Percentiles rank a stretch among this genome's conserved stretches.
Conservation (phyloP, 35 echinoderm and acorn worm genomes). For the Holothuria glaberrima region DNA sequence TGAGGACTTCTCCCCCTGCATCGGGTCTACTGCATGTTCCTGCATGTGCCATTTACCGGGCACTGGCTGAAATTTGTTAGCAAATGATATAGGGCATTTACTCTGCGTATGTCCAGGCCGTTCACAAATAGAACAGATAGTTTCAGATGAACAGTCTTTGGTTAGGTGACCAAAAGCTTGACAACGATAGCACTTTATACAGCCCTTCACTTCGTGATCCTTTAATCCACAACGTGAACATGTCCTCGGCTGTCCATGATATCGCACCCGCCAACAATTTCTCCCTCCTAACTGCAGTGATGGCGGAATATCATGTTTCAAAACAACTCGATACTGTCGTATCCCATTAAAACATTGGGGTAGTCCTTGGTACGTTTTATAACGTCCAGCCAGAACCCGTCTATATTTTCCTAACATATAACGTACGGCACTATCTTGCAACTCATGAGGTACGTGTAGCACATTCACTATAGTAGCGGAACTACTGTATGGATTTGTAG, state of each 20-base stretch:
- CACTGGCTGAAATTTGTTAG: not conserved
- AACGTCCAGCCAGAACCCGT: slow-evolving; percentile 1
- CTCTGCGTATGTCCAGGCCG: not conserved
- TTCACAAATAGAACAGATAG: not conserved
- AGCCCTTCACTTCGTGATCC: not conserved
- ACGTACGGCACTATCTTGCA: not conserved
- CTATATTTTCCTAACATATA: not conserved
- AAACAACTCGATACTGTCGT: slow-evolving; percentile 6
- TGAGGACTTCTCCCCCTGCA: not conserved
- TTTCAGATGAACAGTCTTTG: not conserved
- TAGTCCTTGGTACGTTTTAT: slow-evolving; percentile 9
- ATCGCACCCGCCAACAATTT: slow-evolving; percentile 31
- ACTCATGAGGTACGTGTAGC: not conserved
- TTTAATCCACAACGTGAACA: not conserved
- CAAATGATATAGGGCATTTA: not conserved
- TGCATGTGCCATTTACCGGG: not conserved
- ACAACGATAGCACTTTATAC: slow-evolving; percentile 1
- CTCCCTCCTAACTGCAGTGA: slow-evolving; percentile 13
- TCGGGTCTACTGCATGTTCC: not conserved
- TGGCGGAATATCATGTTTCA: slow-evolving; percentile 37
- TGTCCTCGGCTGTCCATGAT: slow-evolving; percentile 36
- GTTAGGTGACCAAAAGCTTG: slow-evolving; percentile 1
- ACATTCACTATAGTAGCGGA: too few relatives aligned
- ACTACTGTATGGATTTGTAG: not conserved
- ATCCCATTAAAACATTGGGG: slow-evolving; percentile 11